Base-by-base conservation (phyloP, 2,888 invertebrate genomes). In the Hipparchia sbordonii region DNA sequence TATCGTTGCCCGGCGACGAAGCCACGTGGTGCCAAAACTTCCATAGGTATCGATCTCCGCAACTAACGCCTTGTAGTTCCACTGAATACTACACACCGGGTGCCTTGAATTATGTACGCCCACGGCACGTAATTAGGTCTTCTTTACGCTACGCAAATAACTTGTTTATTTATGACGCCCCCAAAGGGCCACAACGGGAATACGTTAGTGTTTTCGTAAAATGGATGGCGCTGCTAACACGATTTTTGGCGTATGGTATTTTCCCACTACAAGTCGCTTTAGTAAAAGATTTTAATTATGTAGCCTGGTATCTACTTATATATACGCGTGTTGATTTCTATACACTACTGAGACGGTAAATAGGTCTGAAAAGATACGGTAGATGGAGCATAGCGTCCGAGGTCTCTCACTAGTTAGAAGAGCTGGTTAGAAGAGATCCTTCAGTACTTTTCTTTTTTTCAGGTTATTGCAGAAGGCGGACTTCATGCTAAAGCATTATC, bases 91-190 rank as follows among this genome's bases (percentile, higher is more conserved):
- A 71, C 72, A 54, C 59, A 62, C 63, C 78, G 72, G 70, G 74
- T 77, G 73, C 75, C 77, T 77, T 83, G 80, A 87, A 86, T 89
- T 87, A 88, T 88, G 85, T 72, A 86, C 81, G 81, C 79, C 79
- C 78, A 77, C 77, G 74, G 78, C 81, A 77, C 82, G 69, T 69
- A 88, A 86, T 86, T 87, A 87, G 86, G 85, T 82, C 83, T 85
- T 84, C 83, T 85, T 84, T 82, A 75, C 80, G 71, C 73, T 72
- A 77, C 72, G 74, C 77, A 78, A 79, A 79, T 76, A 78, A 74
- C 72, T 77, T 77, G 74, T 79, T 77, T 73, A 71, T 74, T 71
- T 72, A 74, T 67, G 72, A 61, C 72, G 72, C 76, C 78, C 77
- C 78, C 66, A 71, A 76, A 70, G 76, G 66, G 7, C 54, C 54